Percentiles rank a stretch among this genome's conserved stretches.
These are phyloP conservation scores for Cancer borealis DNA, from an alignment of 2,888 invertebrate species.

Conservation along the genomic window DNA sequence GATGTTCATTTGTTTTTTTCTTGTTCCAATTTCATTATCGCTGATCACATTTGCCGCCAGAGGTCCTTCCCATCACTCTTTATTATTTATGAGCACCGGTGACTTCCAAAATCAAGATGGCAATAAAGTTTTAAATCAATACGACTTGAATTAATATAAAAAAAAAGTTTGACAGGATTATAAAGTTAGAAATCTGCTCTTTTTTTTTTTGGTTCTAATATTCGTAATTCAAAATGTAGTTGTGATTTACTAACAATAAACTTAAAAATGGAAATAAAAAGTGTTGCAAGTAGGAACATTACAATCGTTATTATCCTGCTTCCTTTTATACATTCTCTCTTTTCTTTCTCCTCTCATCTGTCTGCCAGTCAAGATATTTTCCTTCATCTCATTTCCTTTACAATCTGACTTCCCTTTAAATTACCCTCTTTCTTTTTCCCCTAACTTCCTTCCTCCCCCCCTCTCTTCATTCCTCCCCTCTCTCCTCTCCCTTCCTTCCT, in stretches of 20 bases:
- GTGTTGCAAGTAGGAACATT: too few relatives aligned
- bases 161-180: too few relatives aligned
- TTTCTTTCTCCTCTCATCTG: background rate
- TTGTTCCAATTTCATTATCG: constrained; percentile 65
- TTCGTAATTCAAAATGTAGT: too few relatives aligned
- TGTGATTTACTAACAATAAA: too few relatives aligned
- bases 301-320: background rate
- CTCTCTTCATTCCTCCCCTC: constrained; percentile 23
- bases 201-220: too few relatives aligned
- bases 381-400: background rate
- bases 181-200: too few relatives aligned
- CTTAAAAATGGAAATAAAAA: too few relatives aligned
- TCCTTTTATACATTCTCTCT: background rate
- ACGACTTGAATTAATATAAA: too few relatives aligned
- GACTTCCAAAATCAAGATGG: background rate
- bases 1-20: constrained; percentile 56
- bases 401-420: background rate
- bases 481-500: constrained; percentile 38
- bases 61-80: background rate
- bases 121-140: too few relatives aligned
- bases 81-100: background rate
- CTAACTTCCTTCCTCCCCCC: background rate
- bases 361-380: background rate
- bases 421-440: background rate
- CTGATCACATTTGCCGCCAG: constrained; percentile 57